Evolutionary conservation across 2,888 invertebrate species (phyloP).

Genomic region (Opisthograptis luteolata): DNA sequence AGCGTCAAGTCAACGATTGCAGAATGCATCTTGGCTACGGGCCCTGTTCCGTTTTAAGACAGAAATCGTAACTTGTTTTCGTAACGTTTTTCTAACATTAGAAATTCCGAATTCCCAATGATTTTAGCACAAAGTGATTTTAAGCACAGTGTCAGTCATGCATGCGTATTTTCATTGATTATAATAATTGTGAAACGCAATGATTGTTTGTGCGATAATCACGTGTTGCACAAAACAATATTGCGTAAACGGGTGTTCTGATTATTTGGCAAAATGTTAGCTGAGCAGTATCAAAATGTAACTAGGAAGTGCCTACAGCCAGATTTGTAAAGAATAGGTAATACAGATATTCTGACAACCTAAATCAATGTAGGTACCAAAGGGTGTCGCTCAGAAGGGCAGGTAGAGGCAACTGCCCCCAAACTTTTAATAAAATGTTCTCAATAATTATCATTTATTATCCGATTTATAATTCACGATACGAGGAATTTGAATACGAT

Average conservation of each 20-base stretch:
- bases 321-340: neutral
- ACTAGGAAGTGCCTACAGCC: too few species aligned
- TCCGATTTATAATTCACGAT: too few species aligned
- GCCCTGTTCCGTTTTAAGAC: neutral
- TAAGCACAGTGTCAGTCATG: constrained; percentile 2
- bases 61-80: neutral
- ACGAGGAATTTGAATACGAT: too few species aligned
- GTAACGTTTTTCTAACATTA: constrained; percentile 4
- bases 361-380: too few species aligned
- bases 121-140: constrained; percentile 16
- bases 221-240: neutral
- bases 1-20: too few species aligned
- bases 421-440: too few species aligned
- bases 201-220: neutral
- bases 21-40: too few species aligned
- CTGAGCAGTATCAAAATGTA: neutral
- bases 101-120: constrained; percentile 1
- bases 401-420: too few species aligned
- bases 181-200: neutral
- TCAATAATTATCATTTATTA: too few species aligned
- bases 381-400: too few species aligned
- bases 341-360: too few species aligned
- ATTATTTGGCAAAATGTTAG: constrained; percentile 3
- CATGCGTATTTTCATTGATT: neutral
- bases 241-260: neutral